Conservation (phyloP, 2,888 invertebrate genomes). For the Nomada fabriciana region DNA sequence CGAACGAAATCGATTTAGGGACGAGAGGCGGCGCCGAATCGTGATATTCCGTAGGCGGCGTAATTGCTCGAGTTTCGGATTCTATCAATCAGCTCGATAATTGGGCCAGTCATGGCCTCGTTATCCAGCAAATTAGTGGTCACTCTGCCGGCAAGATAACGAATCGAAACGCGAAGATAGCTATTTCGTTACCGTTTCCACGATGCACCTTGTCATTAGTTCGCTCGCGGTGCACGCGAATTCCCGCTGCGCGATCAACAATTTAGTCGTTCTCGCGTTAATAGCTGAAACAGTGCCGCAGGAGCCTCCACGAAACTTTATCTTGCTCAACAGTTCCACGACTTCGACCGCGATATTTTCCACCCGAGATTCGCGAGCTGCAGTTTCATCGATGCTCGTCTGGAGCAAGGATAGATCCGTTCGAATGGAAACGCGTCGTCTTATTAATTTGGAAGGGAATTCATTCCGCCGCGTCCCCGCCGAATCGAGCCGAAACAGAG, state of each 20-base stretch:
- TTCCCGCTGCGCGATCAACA: not conserved
- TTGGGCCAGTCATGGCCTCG: slow-evolving; percentile 60
- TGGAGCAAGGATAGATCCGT: too few relatives aligned
- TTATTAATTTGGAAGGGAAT: not conserved
- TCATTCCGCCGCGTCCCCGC: too few relatives aligned
- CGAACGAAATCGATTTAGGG: slow-evolving; percentile 54
- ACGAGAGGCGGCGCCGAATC: slow-evolving; percentile 40
- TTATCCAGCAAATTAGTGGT: slow-evolving; percentile 65
- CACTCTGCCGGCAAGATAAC: slow-evolving; percentile 49
- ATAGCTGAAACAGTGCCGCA: not conserved
- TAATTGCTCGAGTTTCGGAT: slow-evolving; percentile 62
- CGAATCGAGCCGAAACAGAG: not conserved
- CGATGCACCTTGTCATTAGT: slow-evolving; percentile 34
- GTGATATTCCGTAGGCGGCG: slow-evolving; percentile 58
- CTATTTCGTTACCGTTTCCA: slow-evolving; percentile 47
- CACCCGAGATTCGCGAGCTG: not conserved
- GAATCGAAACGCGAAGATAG: slow-evolving; percentile 52
- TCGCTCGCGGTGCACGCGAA: not conserved
- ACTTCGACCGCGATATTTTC: not conserved
- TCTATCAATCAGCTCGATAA: slow-evolving; percentile 65
- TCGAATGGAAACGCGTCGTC: not conserved
- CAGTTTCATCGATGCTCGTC: not conserved
- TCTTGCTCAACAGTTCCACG: not conserved
- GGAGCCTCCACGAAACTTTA: not conserved
- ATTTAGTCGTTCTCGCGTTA: not conserved